phyloP scores from a whole-genome alignment of 2,888 invertebrate genomes.

The Nomada ruficornis region DNA sequence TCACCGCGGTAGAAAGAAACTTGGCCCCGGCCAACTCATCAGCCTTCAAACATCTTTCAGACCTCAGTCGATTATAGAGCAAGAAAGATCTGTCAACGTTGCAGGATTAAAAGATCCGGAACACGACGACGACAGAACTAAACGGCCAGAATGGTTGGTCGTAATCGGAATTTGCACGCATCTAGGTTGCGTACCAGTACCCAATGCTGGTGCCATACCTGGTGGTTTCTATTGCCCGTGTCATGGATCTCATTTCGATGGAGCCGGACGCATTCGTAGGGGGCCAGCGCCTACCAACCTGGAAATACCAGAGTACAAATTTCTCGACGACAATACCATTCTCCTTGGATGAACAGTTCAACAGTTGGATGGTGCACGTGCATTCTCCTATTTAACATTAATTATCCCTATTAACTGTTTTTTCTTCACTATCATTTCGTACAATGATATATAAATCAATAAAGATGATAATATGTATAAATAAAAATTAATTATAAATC shows the following conservation, averaged over 20 bases:
- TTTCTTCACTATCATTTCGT: not conserved
- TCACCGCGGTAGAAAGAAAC: too few species aligned
- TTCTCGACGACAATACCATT: constrained; percentile 85
- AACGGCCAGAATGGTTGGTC: constrained; percentile 91
- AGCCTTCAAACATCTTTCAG: constrained; percentile 74
- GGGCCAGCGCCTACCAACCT: constrained; percentile 91
- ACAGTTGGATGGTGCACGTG: not conserved
- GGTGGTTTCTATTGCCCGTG: constrained; percentile 94
- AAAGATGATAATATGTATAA: too few species aligned
- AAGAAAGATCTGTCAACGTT: constrained; percentile 87
- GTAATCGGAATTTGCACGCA: constrained; percentile 93
- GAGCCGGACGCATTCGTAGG: constrained; percentile 90
- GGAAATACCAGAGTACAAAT: constrained; percentile 88
- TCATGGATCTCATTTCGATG: constrained; percentile 93
- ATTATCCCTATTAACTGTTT: not conserved
- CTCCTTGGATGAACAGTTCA: constrained; percentile 85
- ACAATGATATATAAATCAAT: too few species aligned
- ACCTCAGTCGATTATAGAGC: constrained; percentile 88
- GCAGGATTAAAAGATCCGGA: constrained; percentile 89
- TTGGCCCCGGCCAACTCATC: too few species aligned
- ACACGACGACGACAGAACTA: constrained; percentile 87
- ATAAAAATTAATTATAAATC: too few species aligned
- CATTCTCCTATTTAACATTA: not conserved
- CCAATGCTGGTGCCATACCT: constrained; percentile 87
- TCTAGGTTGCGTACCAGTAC: constrained; percentile 93